Evolutionary conservation across 2,797 vertebrate species (phyloP).

Genomic region (Pangasius mekongensis): DNA sequence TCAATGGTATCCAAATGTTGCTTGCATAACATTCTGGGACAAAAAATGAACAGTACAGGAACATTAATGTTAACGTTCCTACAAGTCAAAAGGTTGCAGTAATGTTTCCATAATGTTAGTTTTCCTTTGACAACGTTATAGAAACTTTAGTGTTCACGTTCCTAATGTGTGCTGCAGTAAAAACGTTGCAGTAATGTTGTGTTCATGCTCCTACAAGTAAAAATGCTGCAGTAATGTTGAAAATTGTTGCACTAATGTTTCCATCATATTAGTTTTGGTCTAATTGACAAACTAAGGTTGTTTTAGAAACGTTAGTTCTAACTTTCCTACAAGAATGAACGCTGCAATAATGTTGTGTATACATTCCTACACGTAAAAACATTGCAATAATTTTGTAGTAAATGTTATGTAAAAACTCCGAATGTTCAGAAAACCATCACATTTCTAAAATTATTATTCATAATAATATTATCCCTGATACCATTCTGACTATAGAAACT

Average conservation of each 20-base stretch:
- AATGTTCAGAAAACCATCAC: not conserved
- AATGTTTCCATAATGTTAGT: not conserved
- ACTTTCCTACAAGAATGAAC: not conserved
- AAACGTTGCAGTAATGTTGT: slow-evolving; percentile 40
- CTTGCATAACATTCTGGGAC: not conserved
- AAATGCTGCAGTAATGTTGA: too few relatives aligned
- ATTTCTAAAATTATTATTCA: not conserved
- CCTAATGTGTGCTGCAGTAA: not conserved
- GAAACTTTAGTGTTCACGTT: not conserved
- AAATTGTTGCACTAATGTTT: too few relatives aligned
- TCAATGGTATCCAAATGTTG: not conserved
- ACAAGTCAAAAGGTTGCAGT: not conserved
- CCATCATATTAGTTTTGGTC: too few relatives aligned
- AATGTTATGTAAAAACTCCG: not conserved
- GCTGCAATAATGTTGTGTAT: not conserved
- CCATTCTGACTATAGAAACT: not conserved
- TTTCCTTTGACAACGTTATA: not conserved
- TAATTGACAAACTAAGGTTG: not conserved
- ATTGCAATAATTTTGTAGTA: not conserved
- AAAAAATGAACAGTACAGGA: not conserved
- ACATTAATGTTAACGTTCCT: not conserved
- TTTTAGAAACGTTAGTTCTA: not conserved
- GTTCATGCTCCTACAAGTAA: not conserved
- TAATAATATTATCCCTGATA: not conserved
- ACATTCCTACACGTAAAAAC: not conserved